phyloP scores from a whole-genome alignment of 2,797 vertebrate species.

The Gouania willdenowi region DNA sequence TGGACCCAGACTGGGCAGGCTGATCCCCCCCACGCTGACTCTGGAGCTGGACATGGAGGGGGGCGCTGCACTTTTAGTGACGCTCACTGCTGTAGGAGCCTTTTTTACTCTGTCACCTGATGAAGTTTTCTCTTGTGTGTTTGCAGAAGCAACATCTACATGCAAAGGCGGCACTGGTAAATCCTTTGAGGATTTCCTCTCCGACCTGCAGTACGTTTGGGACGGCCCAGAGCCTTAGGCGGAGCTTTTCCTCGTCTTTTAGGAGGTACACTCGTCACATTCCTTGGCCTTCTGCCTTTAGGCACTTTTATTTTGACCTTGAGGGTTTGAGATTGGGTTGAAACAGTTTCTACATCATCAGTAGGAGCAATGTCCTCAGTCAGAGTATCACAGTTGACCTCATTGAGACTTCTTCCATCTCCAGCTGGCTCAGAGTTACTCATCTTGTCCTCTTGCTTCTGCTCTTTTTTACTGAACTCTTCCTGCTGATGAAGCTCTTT shows the following conservation, averaged over 20 bases:
- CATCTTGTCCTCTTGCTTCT: conserved; percentile 4
- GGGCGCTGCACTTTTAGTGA: conserved; percentile 77
- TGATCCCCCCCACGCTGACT: conserved; percentile 27
- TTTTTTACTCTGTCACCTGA: conserved; percentile 66
- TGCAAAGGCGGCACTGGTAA: conserved; percentile 70
- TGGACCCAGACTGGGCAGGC: conserved; percentile 63
- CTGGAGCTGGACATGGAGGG: conserved; percentile 59
- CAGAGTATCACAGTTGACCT: conserved; percentile 6
- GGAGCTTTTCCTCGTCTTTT: conserved; percentile 47
- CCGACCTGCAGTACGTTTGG: conserved; percentile 47
- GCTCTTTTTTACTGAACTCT: conserved; percentile 46
- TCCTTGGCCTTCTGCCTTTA: conserved; percentile 81
- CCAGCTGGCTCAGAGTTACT: conserved; percentile 5
- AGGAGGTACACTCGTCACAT: conserved; percentile 75
- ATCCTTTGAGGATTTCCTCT: conserved; percentile 56
- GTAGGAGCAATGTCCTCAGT: background rate
- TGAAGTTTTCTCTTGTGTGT: conserved; percentile 76
- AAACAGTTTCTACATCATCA: conserved; percentile 57
- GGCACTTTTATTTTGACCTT: conserved; percentile 91
- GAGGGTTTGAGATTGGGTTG: conserved; percentile 75
- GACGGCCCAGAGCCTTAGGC: conserved; percentile 31
- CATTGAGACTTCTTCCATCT: conserved; percentile 17
- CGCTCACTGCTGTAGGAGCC: conserved; percentile 80
- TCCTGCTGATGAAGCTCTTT: conserved; percentile 58
- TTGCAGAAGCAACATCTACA: conserved; percentile 82